Evolutionary conservation across 2,113 vertebrate genomes (phyloP), one percentile per base, ranked within the genome.

Genomic region (Sapayoa aenigma): DNA sequence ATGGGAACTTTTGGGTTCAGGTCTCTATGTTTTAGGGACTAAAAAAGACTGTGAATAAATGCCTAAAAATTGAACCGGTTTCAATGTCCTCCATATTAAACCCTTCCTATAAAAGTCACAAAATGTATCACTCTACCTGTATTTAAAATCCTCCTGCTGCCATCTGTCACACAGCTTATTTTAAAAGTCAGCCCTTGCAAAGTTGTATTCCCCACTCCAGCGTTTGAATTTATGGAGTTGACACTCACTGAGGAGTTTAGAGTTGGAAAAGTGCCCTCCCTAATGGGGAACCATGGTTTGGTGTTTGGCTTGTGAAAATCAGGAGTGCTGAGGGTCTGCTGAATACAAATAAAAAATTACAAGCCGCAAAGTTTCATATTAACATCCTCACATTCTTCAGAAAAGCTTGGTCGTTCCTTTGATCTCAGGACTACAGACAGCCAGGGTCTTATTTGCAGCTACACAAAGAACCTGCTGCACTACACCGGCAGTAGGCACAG

Each of bases 391-490:
- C 17, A 18, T 49, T 80, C 79, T 89, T 68, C 80, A 72, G 80
- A 87, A 94, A 87, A 84, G 49, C 62, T 58, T 28, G 1, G 56
- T 33, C 49, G 59, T 92, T 79, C 41, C 60, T 92, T 87, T 90
- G 60, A 94, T 96, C 88, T 89, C 58, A 31, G 73, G 53, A 94
- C 84, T 94, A 93, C n/a, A 94, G 53, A 46, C 65, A 94, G 24
- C 2, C 6, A 5, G 44, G n/a, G 14, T 28, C 71, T 49, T 62
- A 87, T 60, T 41, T 33, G 27, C 69, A 87, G 79, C 52, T 78
- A 72, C 0, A 5, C 31, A 88, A 91, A 92, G 80, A 88, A 90
- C 39, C 72, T 83, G 58, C 78, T 66, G 75, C 78, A 74, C 50
- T 58, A 67, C 2, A 1, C 33, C 7, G 20, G 67, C 88, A 72